These are phyloP conservation scores for Sarcophaga subvicina DNA, from an alignment of 2,888 invertebrate species.

Conservation along the genomic window DNA sequence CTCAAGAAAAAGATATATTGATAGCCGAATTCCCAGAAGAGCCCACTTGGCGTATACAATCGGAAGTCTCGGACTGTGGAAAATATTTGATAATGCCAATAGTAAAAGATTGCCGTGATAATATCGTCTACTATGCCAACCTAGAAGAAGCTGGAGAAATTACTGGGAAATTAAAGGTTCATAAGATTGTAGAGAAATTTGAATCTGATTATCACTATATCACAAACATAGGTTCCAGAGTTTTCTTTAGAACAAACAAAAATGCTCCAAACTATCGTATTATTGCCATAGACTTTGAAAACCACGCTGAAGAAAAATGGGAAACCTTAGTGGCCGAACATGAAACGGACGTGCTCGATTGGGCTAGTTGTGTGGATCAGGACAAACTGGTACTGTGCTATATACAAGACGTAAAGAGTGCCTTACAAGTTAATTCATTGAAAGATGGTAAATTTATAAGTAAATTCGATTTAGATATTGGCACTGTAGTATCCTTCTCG, in stretches of 20 bases:
- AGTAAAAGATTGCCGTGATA: slow-evolving; percentile 95
- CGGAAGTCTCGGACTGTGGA: slow-evolving; percentile 95
- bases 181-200: slow-evolving; percentile 92
- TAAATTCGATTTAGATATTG: slow-evolving; percentile 92
- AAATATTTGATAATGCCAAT: slow-evolving; percentile 92
- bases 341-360: slow-evolving; percentile 93
- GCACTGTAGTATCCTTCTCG: slow-evolving; percentile 92
- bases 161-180: slow-evolving; percentile 86
- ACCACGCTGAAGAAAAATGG: slow-evolving; percentile 91
- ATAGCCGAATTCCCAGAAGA: slow-evolving; percentile 95
- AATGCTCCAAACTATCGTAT: slow-evolving; percentile 96
- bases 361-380: slow-evolving; percentile 92
- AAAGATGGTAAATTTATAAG: slow-evolving; percentile 87
- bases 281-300: slow-evolving; percentile 90
- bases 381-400: slow-evolving; percentile 94
- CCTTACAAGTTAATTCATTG: slow-evolving; percentile 90
- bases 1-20: slow-evolving; percentile 92
- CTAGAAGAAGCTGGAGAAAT: slow-evolving; percentile 86
- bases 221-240: slow-evolving; percentile 91
- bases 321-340: slow-evolving; percentile 91
- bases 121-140: slow-evolving; percentile 93
- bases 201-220: slow-evolving; percentile 98
- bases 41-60: slow-evolving; percentile 94
- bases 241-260: slow-evolving; percentile 95
- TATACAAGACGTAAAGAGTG: slow-evolving; percentile 96